phyloP scores from a whole-genome alignment of 2,888 invertebrate species.

The Serrognathus titanus region DNA sequence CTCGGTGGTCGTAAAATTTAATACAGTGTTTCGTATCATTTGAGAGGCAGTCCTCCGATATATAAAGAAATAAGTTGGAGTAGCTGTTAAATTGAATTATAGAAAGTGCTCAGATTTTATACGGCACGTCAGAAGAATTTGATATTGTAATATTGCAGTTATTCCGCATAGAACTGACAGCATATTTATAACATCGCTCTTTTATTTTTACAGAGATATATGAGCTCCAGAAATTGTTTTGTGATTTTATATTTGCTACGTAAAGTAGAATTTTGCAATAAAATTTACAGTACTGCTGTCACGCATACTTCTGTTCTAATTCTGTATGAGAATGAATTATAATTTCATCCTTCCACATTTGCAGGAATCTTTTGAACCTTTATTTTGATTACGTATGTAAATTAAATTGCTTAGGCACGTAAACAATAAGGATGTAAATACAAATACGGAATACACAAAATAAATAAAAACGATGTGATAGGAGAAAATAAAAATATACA shows the following conservation, averaged over 20 bases:
- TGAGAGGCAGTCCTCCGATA: not conserved
- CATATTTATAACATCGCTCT: conserved; percentile 29
- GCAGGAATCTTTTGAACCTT: too few species aligned
- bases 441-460: not conserved
- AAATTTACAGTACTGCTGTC: not conserved
- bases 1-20: not conserved
- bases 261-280: conserved; percentile 1
- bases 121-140: conserved; percentile 30
- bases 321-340: not conserved
- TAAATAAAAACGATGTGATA: conserved; percentile 17
- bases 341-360: too few species aligned
- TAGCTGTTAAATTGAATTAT: conserved; percentile 25
- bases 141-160: conserved; percentile 31
- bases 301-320: not conserved
- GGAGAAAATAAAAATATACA: conserved; percentile 15
- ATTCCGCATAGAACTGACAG: conserved; percentile 29
- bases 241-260: conserved; percentile 7
- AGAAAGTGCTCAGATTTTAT: conserved; percentile 27
- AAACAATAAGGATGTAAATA: not conserved
- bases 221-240: conserved; percentile 18
- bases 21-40: conserved; percentile 2
- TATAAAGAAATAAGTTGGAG: conserved; percentile 16
- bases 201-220: conserved; percentile 27
- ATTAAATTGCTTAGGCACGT: too few species aligned
- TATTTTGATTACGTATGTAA: too few species aligned